These are phyloP conservation scores for Macrobrachium rosenbergii DNA, from an alignment of 1,140 invertebrate species.

Conservation along the genomic window DNA sequence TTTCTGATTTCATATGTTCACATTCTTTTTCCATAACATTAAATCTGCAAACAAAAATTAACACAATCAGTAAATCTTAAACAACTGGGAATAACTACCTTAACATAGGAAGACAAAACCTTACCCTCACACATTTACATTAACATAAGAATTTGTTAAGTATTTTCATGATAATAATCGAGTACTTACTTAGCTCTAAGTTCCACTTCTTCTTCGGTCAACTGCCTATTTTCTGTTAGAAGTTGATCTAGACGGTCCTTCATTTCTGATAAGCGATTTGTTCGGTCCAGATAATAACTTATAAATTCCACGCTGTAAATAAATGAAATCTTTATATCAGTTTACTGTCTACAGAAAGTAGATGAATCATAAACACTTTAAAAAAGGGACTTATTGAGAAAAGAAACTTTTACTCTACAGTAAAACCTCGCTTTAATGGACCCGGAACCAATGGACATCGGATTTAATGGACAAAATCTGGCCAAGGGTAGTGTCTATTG, in stretches of 20 bases:
- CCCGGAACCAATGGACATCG: no score
- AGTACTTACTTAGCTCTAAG: slow-evolving; percentile 69
- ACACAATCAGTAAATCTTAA: no score
- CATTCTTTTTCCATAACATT: slow-evolving; percentile 54
- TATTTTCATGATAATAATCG: background rate
- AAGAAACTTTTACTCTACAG: no score
- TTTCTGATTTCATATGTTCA: slow-evolving; percentile 50
- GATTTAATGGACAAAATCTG: no score
- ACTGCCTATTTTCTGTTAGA: slow-evolving; percentile 80
- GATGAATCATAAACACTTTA: background rate
- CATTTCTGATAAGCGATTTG: slow-evolving; percentile 76
- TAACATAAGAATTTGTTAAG: slow-evolving; percentile 3
- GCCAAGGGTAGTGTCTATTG: no score
- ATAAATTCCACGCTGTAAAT: slow-evolving; percentile 88
- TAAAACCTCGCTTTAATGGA: no score
- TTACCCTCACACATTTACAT: background rate
- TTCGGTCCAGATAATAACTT: slow-evolving; percentile 90
- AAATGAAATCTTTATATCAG: background rate
- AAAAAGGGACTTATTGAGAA: no score
- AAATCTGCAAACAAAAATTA: slow-evolving; percentile 27
- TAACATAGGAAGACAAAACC: no score
- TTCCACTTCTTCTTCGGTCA: slow-evolving; percentile 80
- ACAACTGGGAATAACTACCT: no score
- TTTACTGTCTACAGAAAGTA: background rate
- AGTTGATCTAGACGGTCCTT: slow-evolving; percentile 82